phyloP scores from a whole-genome alignment of 1,140 invertebrate species.

The Rhagoletis pomonella region DNA sequence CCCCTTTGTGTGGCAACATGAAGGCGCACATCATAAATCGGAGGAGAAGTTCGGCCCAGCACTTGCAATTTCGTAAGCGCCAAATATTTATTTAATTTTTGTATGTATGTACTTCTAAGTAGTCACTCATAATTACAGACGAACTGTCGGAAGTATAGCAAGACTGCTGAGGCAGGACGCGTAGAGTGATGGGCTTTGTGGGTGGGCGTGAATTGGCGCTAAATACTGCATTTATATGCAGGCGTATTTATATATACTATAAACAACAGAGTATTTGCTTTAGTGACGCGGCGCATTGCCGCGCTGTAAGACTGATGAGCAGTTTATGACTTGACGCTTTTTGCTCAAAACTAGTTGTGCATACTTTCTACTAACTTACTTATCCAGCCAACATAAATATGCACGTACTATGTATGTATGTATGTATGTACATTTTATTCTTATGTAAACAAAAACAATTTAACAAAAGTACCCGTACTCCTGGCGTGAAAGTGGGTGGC shows the following conservation, averaged over 20 bases:
- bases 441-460: slow-evolving; percentile 16
- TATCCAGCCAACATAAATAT: not conserved
- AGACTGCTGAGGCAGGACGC: not conserved
- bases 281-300: slow-evolving; percentile 40
- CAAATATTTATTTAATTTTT: too few species aligned
- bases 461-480: not conserved
- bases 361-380: not conserved
- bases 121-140: slow-evolving; percentile 51
- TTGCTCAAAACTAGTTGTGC: not conserved
- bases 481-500: not conserved
- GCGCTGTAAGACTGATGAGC: slow-evolving; percentile 56
- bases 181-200: not conserved
- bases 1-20: too few species aligned
- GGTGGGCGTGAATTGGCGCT: not conserved
- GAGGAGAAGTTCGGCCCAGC: too few species aligned
- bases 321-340: slow-evolving; percentile 57
- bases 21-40: too few species aligned
- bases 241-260: not conserved
- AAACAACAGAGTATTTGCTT: not conserved
- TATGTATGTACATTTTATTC: not conserved
- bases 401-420: not conserved
- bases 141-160: slow-evolving; percentile 35
- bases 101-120: not conserved
- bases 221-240: slow-evolving; percentile 8
- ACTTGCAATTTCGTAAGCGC: too few species aligned